phyloP scores from a whole-genome alignment of 2,888 invertebrate species.

The Quadroppia sp. region DNA sequence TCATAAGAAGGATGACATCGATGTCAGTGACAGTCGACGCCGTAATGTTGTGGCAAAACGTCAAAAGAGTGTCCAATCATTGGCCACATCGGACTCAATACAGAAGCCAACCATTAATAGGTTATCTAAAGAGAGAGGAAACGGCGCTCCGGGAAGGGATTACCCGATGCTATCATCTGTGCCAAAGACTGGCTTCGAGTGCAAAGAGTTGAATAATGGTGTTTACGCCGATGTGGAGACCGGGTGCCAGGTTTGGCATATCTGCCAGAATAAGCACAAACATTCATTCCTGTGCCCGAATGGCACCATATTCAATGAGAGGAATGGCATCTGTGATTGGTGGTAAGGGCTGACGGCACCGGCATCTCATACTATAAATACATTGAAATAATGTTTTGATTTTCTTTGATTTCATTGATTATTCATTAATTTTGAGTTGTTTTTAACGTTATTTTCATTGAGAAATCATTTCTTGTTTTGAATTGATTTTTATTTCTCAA shows the following conservation, averaged over 20 bases:
- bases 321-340: slow-evolving; percentile 48
- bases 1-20: slow-evolving; percentile 35
- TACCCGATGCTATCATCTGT: slow-evolving; percentile 68
- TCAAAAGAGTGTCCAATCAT: slow-evolving; percentile 43
- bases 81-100: not conserved
- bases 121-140: slow-evolving; percentile 38
- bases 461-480: not conserved
- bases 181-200: slow-evolving; percentile 48
- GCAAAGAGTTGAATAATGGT: slow-evolving; percentile 44
- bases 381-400: not conserved
- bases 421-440: not conserved
- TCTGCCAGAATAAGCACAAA: slow-evolving; percentile 47
- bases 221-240: slow-evolving; percentile 48
- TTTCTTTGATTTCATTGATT: not conserved
- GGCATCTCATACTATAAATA: not conserved
- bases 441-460: not conserved
- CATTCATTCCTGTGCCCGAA: slow-evolving; percentile 48
- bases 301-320: slow-evolving; percentile 48
- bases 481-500: too few relatives aligned
- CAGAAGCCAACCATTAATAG: not conserved
- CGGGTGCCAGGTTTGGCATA: slow-evolving; percentile 49
- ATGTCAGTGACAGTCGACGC: slow-evolving; percentile 34
- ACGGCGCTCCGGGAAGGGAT: slow-evolving; percentile 64
- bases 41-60: slow-evolving; percentile 43
- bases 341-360: slow-evolving; percentile 44